Percentiles rank a stretch among this genome's conserved stretches.
These are phyloP conservation scores for Mesoligia furuncula DNA, from an alignment of 2,888 invertebrate species.

Conservation along the genomic window DNA sequence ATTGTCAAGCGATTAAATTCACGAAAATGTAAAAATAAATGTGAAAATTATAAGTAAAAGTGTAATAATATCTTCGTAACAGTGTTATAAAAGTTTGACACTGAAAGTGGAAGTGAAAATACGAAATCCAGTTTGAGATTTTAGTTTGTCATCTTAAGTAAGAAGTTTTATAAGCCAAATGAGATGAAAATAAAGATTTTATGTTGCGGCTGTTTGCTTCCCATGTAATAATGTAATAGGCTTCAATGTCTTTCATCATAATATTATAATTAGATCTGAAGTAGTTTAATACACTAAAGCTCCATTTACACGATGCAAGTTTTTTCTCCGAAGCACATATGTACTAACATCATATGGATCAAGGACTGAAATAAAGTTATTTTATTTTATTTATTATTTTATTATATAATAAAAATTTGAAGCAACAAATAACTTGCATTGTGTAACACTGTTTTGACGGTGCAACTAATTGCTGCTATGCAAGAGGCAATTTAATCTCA, in stretches of 20 bases:
- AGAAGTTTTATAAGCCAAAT: slow-evolving; percentile 30
- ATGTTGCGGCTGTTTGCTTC: background rate
- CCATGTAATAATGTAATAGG: background rate
- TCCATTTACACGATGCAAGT: background rate
- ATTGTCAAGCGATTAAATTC: background rate
- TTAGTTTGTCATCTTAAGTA: slow-evolving; percentile 35
- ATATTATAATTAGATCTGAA: background rate
- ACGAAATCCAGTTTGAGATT: slow-evolving; percentile 60
- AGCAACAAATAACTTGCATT: background rate
- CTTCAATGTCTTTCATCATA: background rate
- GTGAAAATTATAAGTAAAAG: slow-evolving; percentile 52
- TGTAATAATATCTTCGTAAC: slow-evolving; percentile 42
- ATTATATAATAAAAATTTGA: background rate
- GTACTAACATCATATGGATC: too few relatives aligned
- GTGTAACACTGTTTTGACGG: background rate
- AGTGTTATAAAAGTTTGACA: slow-evolving; percentile 51
- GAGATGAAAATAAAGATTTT: slow-evolving; percentile 16
- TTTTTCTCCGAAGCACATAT: background rate
- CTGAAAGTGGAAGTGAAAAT: slow-evolving; percentile 65
- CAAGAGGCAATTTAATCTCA: too few relatives aligned
- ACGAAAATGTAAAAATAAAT: slow-evolving; percentile 21
- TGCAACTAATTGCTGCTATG: background rate
- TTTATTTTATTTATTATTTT: too few relatives aligned
- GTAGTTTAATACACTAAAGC: background rate
- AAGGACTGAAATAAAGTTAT: too few relatives aligned